Conservation (phyloP, 2,113 vertebrate genomes). For the Brienomyrus brachyistius region DNA sequence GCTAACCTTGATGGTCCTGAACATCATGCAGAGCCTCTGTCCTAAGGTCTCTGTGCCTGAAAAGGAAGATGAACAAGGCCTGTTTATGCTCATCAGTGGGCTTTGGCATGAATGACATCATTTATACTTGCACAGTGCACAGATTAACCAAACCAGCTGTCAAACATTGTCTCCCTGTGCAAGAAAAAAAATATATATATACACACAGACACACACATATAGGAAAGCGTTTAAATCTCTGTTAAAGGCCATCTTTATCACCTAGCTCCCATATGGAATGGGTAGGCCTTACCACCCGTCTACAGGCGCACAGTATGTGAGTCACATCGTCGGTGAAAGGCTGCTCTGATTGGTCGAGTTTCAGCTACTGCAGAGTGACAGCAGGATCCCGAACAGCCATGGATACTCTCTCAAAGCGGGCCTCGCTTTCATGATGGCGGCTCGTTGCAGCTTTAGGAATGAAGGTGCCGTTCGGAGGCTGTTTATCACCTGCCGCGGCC, state of each 20-base stretch:
- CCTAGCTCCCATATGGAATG: not conserved
- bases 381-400: not conserved
- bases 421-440: not conserved
- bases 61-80: not conserved
- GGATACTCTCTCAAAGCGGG: not conserved
- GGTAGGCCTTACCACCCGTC: not conserved
- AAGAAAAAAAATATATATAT: not conserved
- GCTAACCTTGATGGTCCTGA: not conserved
- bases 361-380: constrained; percentile 16
- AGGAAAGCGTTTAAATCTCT: not conserved
- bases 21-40: not conserved
- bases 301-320: not conserved
- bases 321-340: not conserved
- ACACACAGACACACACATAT: not conserved
- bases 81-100: not conserved
- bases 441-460: constrained; percentile 15
- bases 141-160: not conserved
- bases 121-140: not conserved
- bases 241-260: not conserved
- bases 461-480: constrained; percentile 25
- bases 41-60: not conserved
- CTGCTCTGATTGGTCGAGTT: constrained; percentile 17
- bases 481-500: constrained; percentile 9
- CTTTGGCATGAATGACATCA: not conserved
- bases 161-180: not conserved